phyloP scores from a whole-genome alignment of 2,888 invertebrate genomes.

The Euplagia quadripunctaria region DNA sequence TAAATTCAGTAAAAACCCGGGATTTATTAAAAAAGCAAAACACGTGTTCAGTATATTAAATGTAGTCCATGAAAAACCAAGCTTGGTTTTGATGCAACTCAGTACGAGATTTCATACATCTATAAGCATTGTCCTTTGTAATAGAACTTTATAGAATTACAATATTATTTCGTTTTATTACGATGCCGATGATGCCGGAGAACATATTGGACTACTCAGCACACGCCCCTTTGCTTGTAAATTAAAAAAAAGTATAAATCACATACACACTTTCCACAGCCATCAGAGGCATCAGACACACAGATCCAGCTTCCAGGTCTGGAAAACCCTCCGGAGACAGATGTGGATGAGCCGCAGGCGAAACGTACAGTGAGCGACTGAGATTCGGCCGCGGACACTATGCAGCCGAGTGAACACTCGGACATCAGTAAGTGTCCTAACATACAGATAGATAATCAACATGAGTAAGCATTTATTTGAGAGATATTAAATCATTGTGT shows the following conservation, averaged over 20 bases:
- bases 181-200: neutral
- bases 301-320: conserved; percentile 92
- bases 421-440: conserved; percentile 29
- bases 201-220: neutral
- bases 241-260: neutral
- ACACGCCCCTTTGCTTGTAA: neutral
- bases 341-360: conserved; percentile 76
- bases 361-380: conserved; percentile 62
- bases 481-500: conserved; percentile 5
- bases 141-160: too few relatives aligned
- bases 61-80: too few relatives aligned
- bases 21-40: too few relatives aligned
- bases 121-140: too few relatives aligned
- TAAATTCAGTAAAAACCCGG: too few relatives aligned
- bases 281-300: conserved; percentile 93
- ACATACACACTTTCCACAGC: conserved; percentile 76
- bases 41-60: too few relatives aligned
- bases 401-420: conserved; percentile 12
- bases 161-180: neutral
- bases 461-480: conserved; percentile 16
- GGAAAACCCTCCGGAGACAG: conserved; percentile 80
- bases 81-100: too few relatives aligned
- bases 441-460: conserved; percentile 18
- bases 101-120: too few relatives aligned
- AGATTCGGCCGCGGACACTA: conserved; percentile 46